Evolutionary conservation across 2,888 invertebrate species (phyloP).

Genomic region (Cerceris rybyensis): DNA sequence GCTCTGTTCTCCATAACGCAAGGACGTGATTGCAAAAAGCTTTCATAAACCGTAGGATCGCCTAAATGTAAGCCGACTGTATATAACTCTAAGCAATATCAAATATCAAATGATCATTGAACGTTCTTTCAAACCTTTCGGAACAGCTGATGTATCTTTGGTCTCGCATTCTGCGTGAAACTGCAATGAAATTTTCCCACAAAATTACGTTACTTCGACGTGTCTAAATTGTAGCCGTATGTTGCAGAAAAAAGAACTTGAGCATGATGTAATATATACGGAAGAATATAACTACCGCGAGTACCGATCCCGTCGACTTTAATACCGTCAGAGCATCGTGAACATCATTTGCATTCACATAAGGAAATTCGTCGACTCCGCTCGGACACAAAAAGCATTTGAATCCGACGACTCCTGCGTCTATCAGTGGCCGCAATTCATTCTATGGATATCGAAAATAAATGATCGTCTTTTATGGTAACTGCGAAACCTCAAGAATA

Average conservation of each 20-base stretch:
- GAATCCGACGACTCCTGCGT: constrained; percentile 88
- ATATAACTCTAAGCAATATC: constrained; percentile 24
- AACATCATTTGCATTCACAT: constrained; percentile 84
- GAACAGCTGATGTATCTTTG: constrained; percentile 55
- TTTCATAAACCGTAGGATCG: constrained; percentile 85
- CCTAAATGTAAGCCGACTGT: constrained; percentile 52
- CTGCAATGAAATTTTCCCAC: constrained; percentile 80
- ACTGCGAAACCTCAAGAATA: neutral
- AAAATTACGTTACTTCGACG: neutral
- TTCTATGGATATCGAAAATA: constrained; percentile 78
- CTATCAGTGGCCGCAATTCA: constrained; percentile 84
- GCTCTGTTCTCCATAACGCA: constrained; percentile 87
- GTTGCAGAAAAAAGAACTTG: constrained; percentile 9
- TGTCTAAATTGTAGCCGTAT: constrained; percentile 6
- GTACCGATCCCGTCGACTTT: constrained; percentile 84
- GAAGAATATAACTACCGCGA: constrained; percentile 83
- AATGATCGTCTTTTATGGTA: constrained; percentile 4
- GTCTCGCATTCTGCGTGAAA: constrained; percentile 87
- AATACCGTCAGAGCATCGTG: constrained; percentile 84
- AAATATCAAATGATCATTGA: neutral
- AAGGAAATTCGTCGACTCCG: constrained; percentile 87
- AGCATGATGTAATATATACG: neutral
- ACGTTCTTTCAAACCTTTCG: constrained; percentile 63
- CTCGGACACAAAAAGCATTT: constrained; percentile 89
- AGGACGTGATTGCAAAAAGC: constrained; percentile 86